phyloP scores from a whole-genome alignment of 2,797 vertebrate species.

The Catharus ustulatus region DNA sequence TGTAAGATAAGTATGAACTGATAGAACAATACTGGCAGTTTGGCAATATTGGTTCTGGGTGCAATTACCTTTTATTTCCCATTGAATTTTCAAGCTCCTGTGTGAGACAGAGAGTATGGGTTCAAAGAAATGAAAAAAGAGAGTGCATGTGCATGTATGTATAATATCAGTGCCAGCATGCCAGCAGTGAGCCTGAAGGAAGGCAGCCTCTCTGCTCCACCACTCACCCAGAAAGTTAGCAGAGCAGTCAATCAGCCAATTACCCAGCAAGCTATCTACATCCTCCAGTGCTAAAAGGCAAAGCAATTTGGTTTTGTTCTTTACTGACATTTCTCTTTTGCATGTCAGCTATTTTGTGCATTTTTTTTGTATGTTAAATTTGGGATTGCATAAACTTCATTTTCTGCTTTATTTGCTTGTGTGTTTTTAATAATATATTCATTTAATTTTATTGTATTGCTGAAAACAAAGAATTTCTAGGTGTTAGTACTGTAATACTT shows the following conservation, averaged over 20 bases:
- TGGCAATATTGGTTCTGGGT: background rate
- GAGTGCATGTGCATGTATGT: background rate
- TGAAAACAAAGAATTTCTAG: background rate
- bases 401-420: background rate
- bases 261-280: background rate
- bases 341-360: background rate
- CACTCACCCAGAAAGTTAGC: constrained; percentile 5
- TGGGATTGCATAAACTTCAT: background rate
- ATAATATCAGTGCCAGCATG: background rate
- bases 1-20: background rate
- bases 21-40: background rate
- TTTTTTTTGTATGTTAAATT: background rate
- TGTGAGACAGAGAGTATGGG: background rate
- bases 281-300: background rate
- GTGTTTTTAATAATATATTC: background rate
- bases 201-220: background rate
- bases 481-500: background rate
- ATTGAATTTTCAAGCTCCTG: background rate
- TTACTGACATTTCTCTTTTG: constrained; percentile 11
- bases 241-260: background rate
- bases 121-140: background rate
- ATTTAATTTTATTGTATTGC: background rate
- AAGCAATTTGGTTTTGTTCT: background rate
- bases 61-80: background rate
- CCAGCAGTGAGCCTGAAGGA: background rate